Percentiles rank a stretch among this genome's conserved stretches.
phyloP scores from a whole-genome alignment of 1,140 invertebrate species.

The Orchesella cincta region DNA sequence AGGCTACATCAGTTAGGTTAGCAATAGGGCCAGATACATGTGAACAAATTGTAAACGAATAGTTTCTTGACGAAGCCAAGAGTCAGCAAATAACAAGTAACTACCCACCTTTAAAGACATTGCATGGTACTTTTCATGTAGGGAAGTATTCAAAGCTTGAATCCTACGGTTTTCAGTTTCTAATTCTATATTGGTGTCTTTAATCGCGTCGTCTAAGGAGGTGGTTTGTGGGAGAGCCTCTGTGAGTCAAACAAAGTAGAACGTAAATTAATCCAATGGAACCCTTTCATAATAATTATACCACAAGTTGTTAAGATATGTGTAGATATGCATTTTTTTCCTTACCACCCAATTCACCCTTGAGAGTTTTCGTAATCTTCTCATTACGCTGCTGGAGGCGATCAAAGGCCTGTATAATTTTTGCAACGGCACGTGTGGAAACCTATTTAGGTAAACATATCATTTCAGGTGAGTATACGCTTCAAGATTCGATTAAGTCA shows the following conservation, averaged over 20 bases:
- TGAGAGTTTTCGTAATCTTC: constrained; percentile 83
- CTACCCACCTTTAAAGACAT: constrained; percentile 63
- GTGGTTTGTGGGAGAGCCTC: constrained; percentile 48
- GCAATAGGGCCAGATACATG: too few species aligned
- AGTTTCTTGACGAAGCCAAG: background rate
- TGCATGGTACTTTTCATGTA: constrained; percentile 91
- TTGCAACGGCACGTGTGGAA: constrained; percentile 88
- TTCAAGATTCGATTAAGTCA: constrained; percentile 17
- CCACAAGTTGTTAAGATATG: background rate
- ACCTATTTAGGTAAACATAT: too few species aligned
- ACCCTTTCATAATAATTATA: background rate
- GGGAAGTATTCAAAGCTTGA: constrained; percentile 85
- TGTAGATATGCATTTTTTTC: constrained; percentile 58
- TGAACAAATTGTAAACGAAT: too few species aligned
- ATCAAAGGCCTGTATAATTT: constrained; percentile 95
- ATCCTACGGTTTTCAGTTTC: constrained; percentile 88
- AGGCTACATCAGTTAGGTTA: too few species aligned
- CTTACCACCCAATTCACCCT: constrained; percentile 78
- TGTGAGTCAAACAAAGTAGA: too few species aligned
- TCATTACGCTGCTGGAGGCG: constrained; percentile 89
- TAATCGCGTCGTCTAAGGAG: constrained; percentile 76
- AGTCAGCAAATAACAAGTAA: background rate
- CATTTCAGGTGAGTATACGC: constrained; percentile 38
- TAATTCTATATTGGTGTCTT: constrained; percentile 79
- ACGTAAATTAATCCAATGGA: too few species aligned